phyloP scores from a whole-genome alignment of 2,888 invertebrate species.

The Crematogaster levior region DNA sequence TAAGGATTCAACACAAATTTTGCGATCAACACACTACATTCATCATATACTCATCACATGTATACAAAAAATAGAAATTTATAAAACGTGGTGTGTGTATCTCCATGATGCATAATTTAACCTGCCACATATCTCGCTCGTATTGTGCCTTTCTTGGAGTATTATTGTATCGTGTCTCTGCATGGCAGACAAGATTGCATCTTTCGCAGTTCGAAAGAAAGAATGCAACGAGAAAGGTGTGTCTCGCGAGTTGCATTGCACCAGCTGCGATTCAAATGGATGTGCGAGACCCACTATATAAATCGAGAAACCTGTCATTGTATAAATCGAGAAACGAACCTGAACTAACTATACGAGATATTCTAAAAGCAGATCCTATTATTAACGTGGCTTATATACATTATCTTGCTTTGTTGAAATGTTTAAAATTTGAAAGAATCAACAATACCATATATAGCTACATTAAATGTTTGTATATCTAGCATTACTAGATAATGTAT shows the following conservation, averaged over 20 bases:
- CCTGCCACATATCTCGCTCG: not conserved
- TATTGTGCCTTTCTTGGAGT: constrained; percentile 16
- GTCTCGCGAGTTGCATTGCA: constrained; percentile 47
- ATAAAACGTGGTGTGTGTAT: not conserved
- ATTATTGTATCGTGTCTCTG: constrained; percentile 2
- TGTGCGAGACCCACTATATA: not conserved
- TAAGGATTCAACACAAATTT: not conserved
- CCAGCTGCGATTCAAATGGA: constrained; percentile 39
- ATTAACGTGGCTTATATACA: not conserved
- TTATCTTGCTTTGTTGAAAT: not conserved
- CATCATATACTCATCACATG: not conserved
- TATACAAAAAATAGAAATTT: constrained; percentile 1
- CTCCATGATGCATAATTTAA: constrained; percentile 18
- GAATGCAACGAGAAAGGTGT: constrained; percentile 55
- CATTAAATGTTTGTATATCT: not conserved
- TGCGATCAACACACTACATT: no score
- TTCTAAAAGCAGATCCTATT: not conserved
- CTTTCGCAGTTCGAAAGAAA: constrained; percentile 33
- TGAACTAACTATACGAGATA: not conserved
- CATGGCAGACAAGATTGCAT: not conserved
- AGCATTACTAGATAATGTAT: not conserved
- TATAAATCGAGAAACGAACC: constrained; percentile 21
- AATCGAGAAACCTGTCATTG: not conserved
- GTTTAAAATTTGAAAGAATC: not conserved
- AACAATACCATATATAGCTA: no score